Evolutionary conservation across 2,113 vertebrate genomes (phyloP).

Genomic region (Pelecanus crispus): DNA sequence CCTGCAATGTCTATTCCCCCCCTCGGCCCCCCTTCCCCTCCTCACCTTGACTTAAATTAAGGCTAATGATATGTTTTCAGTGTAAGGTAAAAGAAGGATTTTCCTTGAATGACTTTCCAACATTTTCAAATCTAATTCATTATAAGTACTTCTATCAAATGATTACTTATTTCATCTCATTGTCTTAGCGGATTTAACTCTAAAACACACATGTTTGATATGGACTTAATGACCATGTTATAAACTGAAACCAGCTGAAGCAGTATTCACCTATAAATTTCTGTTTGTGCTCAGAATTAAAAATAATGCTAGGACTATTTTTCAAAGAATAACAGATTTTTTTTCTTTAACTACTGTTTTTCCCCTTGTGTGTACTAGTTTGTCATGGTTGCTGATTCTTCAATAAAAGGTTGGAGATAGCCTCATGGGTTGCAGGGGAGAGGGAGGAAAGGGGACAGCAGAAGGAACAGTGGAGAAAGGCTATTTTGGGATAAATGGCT

Average conservation of each 20-base stretch:
- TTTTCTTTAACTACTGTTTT: not conserved
- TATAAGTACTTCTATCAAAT: conserved; percentile 9
- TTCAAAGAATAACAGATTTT: conserved; percentile 3
- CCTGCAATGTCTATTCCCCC: conserved; percentile 15
- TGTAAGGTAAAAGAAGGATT: conserved; percentile 59
- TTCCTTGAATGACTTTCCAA: conserved; percentile 64
- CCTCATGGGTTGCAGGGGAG: not conserved
- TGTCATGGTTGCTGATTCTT: not conserved
- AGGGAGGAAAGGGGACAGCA: not conserved
- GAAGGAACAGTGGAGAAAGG: not conserved
- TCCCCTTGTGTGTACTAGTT: not conserved
- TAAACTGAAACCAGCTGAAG: conserved; percentile 26
- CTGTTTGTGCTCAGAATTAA: conserved; percentile 42
- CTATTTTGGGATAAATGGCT: not conserved
- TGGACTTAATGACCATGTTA: not conserved
- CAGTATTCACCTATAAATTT: not conserved
- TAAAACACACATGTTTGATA: conserved; percentile 2
- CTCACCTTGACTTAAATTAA: conserved; percentile 68
- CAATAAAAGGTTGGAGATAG: not conserved
- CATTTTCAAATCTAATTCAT: conserved; percentile 47
- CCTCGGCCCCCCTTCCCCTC: not conserved
- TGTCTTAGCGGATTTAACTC: conserved; percentile 42
- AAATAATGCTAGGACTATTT: conserved; percentile 2
- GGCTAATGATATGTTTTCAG: conserved; percentile 70
- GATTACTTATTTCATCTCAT: conserved; percentile 38